Evolutionary conservation across 1,140 invertebrate genomes (phyloP).

Genomic region (Thaumatotibia leucotreta): DNA sequence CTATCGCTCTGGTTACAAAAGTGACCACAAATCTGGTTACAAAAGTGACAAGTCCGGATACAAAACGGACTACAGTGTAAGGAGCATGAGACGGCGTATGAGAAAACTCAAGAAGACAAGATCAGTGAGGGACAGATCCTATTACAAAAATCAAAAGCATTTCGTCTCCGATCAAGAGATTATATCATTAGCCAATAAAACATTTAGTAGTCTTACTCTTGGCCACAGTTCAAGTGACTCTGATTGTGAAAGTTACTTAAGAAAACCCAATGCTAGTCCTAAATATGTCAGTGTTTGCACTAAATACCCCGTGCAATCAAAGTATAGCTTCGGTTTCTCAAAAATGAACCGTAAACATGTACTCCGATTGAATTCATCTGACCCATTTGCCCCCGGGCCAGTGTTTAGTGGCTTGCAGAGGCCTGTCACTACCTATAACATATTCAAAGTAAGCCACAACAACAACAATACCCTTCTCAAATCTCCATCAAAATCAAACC

Average conservation of each 20-base stretch:
- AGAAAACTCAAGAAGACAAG: constrained; percentile 74
- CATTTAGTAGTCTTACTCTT: constrained; percentile 67
- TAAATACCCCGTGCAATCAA: constrained; percentile 59
- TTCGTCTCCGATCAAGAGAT: constrained; percentile 76
- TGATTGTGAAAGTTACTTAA: constrained; percentile 64
- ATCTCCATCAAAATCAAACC: constrained; percentile 49
- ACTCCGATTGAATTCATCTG: constrained; percentile 58
- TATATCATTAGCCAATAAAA: constrained; percentile 68
- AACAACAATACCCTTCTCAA: constrained; percentile 66
- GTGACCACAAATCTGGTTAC: constrained; percentile 78
- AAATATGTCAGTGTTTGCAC: constrained; percentile 67
- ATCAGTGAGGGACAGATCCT: constrained; percentile 71
- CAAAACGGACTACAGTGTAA: constrained; percentile 78
- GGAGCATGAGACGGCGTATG: constrained; percentile 73
- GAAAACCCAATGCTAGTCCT: constrained; percentile 59
- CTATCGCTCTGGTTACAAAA: constrained; percentile 78
- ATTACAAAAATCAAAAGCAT: constrained; percentile 76
- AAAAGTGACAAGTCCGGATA: constrained; percentile 79
- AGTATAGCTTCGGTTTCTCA: constrained; percentile 58
- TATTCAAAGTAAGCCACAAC: constrained; percentile 67
- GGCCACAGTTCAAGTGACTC: constrained; percentile 73
- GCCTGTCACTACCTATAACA: constrained; percentile 63
- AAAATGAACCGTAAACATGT: constrained; percentile 58
- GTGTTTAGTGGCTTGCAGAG: constrained; percentile 69
- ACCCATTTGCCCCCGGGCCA: constrained; percentile 72